Percentiles rank a stretch among this genome's conserved stretches.
phyloP scores from a whole-genome alignment of 2,113 vertebrate species.

The Nematolebias whitei region DNA sequence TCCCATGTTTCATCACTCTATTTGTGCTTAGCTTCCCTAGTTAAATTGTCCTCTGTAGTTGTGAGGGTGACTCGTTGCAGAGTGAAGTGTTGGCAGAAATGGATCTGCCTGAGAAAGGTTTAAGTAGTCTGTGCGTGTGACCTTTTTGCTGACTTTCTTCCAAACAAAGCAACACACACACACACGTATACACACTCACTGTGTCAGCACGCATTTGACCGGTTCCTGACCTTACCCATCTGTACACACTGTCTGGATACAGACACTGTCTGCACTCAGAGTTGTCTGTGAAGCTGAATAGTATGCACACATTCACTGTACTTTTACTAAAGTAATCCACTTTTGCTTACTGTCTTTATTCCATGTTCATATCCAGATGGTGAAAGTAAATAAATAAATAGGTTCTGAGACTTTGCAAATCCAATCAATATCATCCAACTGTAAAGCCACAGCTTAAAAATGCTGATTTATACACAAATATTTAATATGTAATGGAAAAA shows the following conservation, averaged over 20 bases:
- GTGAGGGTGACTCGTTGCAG: slow-evolving; percentile 6
- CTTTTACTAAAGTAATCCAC: neutral
- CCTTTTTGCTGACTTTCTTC: slow-evolving; percentile 31
- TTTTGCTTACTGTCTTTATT: slow-evolving; percentile 3
- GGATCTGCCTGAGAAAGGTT: slow-evolving; percentile 23
- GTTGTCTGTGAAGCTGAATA: neutral
- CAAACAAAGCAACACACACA: neutral
- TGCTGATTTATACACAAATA: neutral
- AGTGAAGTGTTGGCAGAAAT: slow-evolving; percentile 9
- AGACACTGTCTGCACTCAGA: neutral
- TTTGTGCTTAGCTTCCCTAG: slow-evolving; percentile 19
- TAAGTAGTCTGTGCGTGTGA: slow-evolving; percentile 15
- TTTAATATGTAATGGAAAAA: neutral
- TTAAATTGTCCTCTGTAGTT: slow-evolving; percentile 22
- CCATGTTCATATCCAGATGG: slow-evolving; percentile 17
- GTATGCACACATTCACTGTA: neutral
- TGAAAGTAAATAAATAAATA: slow-evolving; percentile 1
- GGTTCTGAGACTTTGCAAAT: slow-evolving; percentile 10
- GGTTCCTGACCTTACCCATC: slow-evolving; percentile 16
- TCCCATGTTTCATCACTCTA: slow-evolving; percentile 7
- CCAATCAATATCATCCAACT: neutral
- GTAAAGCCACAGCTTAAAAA: slow-evolving; percentile 10
- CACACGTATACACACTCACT: slow-evolving; percentile 1
- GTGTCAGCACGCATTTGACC: slow-evolving; percentile 15
- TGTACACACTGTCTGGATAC: neutral